Evolutionary conservation across 1,140 invertebrate species (phyloP).

Genomic region (Drosophila auraria): DNA sequence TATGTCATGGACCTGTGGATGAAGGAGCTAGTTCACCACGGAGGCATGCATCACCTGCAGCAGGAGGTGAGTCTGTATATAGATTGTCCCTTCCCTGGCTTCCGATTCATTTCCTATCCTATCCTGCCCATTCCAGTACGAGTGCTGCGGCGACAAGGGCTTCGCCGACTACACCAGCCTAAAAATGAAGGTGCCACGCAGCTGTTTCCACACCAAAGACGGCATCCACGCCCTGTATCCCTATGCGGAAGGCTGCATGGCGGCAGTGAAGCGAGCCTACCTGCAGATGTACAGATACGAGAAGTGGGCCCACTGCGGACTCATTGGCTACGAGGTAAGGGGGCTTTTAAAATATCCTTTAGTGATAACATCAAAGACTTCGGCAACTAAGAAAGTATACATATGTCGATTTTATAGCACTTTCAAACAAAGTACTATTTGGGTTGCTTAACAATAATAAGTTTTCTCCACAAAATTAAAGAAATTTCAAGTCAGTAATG

Average conservation of each 20-base stretch:
- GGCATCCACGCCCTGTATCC: constrained; percentile 67
- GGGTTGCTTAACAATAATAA: too few species aligned
- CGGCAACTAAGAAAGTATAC: too few species aligned
- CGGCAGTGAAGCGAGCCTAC: constrained; percentile 62
- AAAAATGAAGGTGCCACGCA: constrained; percentile 61
- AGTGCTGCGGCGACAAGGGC: constrained; percentile 70
- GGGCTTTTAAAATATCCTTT: too few species aligned
- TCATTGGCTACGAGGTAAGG: constrained; percentile 73
- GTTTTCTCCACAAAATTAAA: too few species aligned
- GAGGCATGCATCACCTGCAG: constrained; percentile 71
- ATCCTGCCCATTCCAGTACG: constrained; percentile 42
- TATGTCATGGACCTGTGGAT: constrained; percentile 71
- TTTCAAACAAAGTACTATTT: too few species aligned
- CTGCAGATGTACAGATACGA: constrained; percentile 67
- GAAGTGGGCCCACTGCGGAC: constrained; percentile 61
- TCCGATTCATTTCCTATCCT: too few species aligned
- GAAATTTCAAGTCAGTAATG: too few species aligned
- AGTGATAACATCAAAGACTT: too few species aligned
- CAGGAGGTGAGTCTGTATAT: constrained; percentile 38
- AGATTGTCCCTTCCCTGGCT: not conserved
- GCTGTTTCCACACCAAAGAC: constrained; percentile 67
- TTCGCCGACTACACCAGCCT: constrained; percentile 59
- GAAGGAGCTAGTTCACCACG: constrained; percentile 60
- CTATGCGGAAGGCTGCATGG: constrained; percentile 72
- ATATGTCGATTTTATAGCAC: too few species aligned